phyloP scores from a whole-genome alignment of 2,113 vertebrate genomes.

The Protomyctophum bolini region DNA sequence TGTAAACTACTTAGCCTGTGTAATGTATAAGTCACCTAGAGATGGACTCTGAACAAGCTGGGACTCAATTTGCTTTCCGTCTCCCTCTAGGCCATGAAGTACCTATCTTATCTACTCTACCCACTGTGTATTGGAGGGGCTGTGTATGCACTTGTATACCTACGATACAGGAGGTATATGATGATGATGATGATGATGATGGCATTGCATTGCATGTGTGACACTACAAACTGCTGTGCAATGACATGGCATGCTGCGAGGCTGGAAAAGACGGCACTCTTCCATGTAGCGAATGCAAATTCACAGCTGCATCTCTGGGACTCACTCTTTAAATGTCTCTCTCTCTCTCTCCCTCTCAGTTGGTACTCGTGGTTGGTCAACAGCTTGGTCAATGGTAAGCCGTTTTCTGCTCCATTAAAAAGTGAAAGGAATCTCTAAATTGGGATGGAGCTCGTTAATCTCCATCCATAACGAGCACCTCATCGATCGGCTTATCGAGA shows the following conservation, averaged over 20 bases:
- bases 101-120: constrained; percentile 93
- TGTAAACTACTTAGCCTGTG: too few relatives aligned
- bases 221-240: too few relatives aligned
- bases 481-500: too few relatives aligned
- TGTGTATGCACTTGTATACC: constrained; percentile 88
- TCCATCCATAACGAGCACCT: too few relatives aligned
- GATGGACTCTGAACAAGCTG: too few relatives aligned
- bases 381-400: constrained; percentile 95
- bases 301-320: neutral
- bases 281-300: too few relatives aligned
- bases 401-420: neutral
- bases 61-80: neutral
- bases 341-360: constrained; percentile 69
- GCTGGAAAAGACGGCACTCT: too few relatives aligned
- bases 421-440: too few relatives aligned
- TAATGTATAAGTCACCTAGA: too few relatives aligned
- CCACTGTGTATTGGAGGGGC: constrained; percentile 93
- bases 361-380: constrained; percentile 99
- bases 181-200: neutral
- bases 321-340: neutral
- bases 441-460: too few relatives aligned
- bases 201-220: neutral
- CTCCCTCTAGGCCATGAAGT: constrained; percentile 90
- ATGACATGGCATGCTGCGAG: too few relatives aligned
- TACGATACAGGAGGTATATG: constrained; percentile 93